These are phyloP conservation scores for Calephelis virginiensis DNA, from an alignment of 1,140 invertebrate genomes.

Conservation along the genomic window DNA sequence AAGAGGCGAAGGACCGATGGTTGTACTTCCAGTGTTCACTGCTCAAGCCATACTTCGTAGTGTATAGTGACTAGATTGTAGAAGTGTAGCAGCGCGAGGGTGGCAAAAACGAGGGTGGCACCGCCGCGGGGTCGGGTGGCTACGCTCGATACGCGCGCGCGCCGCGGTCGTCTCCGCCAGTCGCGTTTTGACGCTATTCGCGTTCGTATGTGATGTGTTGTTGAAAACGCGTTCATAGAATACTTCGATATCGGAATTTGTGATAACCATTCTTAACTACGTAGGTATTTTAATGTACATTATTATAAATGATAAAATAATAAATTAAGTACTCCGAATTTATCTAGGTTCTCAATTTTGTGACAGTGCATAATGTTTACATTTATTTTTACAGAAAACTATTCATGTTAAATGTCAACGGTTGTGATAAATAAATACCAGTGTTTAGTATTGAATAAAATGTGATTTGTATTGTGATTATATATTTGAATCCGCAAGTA, in stretches of 20 bases:
- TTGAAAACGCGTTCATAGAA: slow-evolving; percentile 43
- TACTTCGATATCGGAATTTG: slow-evolving; percentile 57
- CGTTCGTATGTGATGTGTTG: slow-evolving; percentile 31
- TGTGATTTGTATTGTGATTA: slow-evolving; percentile 1
- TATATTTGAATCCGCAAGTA: background rate
- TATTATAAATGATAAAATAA: background rate
- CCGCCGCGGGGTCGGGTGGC: slow-evolving; percentile 41
- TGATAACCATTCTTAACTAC: slow-evolving; percentile 49
- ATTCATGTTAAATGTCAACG: slow-evolving; percentile 3
- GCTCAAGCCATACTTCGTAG: slow-evolving; percentile 37
- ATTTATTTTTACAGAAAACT: slow-evolving; percentile 20
- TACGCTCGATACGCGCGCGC: slow-evolving; percentile 72
- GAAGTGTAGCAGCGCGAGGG: slow-evolving; percentile 49
- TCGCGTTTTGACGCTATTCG: slow-evolving; percentile 61
- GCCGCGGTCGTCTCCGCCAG: slow-evolving; percentile 48
- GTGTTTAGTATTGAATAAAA: background rate
- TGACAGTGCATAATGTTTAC: background rate
- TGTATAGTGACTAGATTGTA: slow-evolving; percentile 43
- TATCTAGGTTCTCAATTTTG: background rate
- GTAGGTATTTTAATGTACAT: slow-evolving; percentile 38
- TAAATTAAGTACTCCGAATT: background rate
- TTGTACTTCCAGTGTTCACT: slow-evolving; percentile 3
- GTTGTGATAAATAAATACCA: background rate
- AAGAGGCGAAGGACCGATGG: slow-evolving; percentile 32
- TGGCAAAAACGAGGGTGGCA: slow-evolving; percentile 48